phyloP scores from a whole-genome alignment of 2,888 invertebrate species.

The Hirtodrosophila histrioides region DNA sequence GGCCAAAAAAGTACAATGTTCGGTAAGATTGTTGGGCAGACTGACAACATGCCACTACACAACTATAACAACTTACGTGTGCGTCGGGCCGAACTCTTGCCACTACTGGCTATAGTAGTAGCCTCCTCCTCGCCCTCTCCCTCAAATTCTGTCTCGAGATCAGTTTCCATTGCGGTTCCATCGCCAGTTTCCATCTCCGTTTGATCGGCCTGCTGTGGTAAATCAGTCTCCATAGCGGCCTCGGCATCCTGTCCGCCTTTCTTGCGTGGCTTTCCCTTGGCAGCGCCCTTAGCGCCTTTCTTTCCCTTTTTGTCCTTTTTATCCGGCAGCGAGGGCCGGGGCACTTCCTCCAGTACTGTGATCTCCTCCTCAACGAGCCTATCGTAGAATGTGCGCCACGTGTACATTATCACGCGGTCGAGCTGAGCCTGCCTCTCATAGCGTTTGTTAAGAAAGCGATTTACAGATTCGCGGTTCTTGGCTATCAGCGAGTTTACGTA shows the following conservation, averaged over 20 bases:
- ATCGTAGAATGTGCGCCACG: slow-evolving; percentile 89
- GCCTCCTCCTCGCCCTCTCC: slow-evolving; percentile 67
- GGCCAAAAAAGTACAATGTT: slow-evolving; percentile 21
- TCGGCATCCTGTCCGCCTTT: slow-evolving; percentile 61
- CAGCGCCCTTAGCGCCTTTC: slow-evolving; percentile 53
- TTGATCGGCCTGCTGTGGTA: slow-evolving; percentile 24
- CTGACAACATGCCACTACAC: neutral
- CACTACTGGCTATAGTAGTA: slow-evolving; percentile 63
- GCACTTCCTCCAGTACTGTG: slow-evolving; percentile 87
- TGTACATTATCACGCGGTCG: slow-evolving; percentile 87
- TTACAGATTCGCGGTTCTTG: slow-evolving; percentile 86
- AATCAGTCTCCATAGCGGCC: slow-evolving; percentile 32
- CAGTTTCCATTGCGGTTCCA: slow-evolving; percentile 40
- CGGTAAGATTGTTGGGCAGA: slow-evolving; percentile 13
- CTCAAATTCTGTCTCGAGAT: slow-evolving; percentile 60
- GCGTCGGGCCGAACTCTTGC: slow-evolving; percentile 69
- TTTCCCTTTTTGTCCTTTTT: slow-evolving; percentile 77
- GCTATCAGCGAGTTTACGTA: slow-evolving; percentile 79
- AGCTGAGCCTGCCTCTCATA: slow-evolving; percentile 85
- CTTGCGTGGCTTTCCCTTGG: slow-evolving; percentile 44
- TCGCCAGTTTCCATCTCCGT: slow-evolving; percentile 46
- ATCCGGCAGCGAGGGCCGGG: slow-evolving; percentile 83
- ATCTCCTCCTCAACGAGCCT: slow-evolving; percentile 91
- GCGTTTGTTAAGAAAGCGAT: slow-evolving; percentile 86
- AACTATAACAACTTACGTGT: slow-evolving; percentile 58